These are phyloP conservation scores for Venustaconcha ellipsiformis DNA, from an alignment of 1,140 invertebrate genomes.

Conservation along the genomic window DNA sequence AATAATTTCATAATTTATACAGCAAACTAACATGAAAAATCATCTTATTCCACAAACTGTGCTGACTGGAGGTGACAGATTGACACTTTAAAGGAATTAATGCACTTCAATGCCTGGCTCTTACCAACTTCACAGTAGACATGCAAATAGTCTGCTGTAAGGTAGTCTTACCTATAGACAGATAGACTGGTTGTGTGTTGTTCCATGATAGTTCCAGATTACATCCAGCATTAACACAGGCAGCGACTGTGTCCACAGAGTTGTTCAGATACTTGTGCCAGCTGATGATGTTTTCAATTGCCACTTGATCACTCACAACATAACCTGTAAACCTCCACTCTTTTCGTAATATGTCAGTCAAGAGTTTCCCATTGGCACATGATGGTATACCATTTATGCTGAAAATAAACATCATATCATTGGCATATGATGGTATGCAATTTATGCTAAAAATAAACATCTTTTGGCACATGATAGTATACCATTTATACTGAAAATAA, in stretches of 20 bases:
- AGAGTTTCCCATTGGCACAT: conserved; percentile 60
- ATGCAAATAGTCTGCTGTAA: conserved; percentile 23
- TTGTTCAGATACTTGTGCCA: conserved; percentile 57
- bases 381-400: conserved; percentile 65
- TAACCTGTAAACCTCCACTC: conserved; percentile 66
- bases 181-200: conserved; percentile 29
- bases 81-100: too few species aligned
- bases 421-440: too few species aligned
- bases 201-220: conserved; percentile 59
- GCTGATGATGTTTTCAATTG: conserved; percentile 58
- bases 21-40: too few species aligned
- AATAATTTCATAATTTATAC: too few species aligned
- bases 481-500: too few species aligned
- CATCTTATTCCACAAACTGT: too few species aligned
- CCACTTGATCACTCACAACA: conserved; percentile 63
- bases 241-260: conserved; percentile 51
- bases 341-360: conserved; percentile 56
- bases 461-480: too few species aligned
- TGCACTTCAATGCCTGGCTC: conserved; percentile 4
- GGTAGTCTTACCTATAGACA: conserved; percentile 21
- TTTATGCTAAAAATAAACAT: too few species aligned
- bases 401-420: conserved; percentile 9
- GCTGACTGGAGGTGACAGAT: too few species aligned
- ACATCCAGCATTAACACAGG: conserved; percentile 59
- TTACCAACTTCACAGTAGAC: conserved; percentile 12